These are phyloP conservation scores for Syngnathus acus DNA, from an alignment of 2,797 vertebrate species.

Conservation along the genomic window DNA sequence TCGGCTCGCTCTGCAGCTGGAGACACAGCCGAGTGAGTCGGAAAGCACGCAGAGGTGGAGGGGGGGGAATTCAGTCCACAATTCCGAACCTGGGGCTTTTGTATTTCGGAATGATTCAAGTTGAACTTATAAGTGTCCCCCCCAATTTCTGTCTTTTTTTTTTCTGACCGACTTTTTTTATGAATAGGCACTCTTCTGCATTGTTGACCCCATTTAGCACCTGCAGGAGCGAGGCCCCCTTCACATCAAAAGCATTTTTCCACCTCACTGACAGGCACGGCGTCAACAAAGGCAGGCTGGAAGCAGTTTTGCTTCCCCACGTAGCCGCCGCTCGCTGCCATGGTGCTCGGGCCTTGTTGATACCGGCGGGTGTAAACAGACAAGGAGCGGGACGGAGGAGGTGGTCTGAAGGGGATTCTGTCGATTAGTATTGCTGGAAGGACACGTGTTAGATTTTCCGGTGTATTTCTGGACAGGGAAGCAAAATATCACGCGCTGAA, in stretches of 20 bases:
- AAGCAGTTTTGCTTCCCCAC: conserved; percentile 19
- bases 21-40: neutral
- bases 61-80: no score
- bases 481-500: neutral
- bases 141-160: no score
- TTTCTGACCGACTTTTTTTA: conserved; percentile 13
- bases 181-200: conserved; percentile 24
- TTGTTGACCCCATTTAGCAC: conserved; percentile 37
- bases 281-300: conserved; percentile 45
- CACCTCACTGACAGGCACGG: conserved; percentile 30
- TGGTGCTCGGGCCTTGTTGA: conserved; percentile 46
- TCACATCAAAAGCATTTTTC: conserved; percentile 54
- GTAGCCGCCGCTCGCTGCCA: conserved; percentile 38
- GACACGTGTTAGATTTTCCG: neutral
- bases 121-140: no score
- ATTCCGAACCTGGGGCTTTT: no score
- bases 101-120: no score
- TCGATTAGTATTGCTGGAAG: neutral
- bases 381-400: conserved; percentile 27
- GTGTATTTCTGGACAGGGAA: neutral
- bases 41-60: neutral
- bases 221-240: conserved; percentile 36
- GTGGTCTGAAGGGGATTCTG: conserved; percentile 10
- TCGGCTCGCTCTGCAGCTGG: neutral
- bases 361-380: conserved; percentile 55